Conservation (phyloP, 2,888 invertebrate species). For the Troides oblongomaculatus region DNA sequence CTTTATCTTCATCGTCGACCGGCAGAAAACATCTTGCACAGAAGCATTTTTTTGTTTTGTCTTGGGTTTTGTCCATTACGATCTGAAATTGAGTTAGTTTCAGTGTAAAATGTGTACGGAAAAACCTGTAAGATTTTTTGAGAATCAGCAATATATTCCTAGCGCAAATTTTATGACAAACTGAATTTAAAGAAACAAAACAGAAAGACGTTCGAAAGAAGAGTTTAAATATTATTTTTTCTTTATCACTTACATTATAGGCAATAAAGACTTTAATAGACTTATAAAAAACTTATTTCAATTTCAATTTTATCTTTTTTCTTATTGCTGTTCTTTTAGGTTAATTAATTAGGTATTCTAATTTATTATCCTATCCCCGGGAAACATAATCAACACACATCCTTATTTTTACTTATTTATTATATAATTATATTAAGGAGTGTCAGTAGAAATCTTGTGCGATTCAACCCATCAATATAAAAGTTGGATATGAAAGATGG, state of each 20-base stretch:
- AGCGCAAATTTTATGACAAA: slow-evolving; percentile 50
- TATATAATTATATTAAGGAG: too few relatives aligned
- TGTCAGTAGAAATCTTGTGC: too few relatives aligned
- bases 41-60: slow-evolving; percentile 63
- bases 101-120: slow-evolving; percentile 32
- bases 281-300: background rate
- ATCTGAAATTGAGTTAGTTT: slow-evolving; percentile 9
- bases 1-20: slow-evolving; percentile 57
- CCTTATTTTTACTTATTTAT: too few relatives aligned
- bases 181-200: slow-evolving; percentile 45
- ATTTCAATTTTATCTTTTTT: background rate
- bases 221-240: slow-evolving; percentile 11
- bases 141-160: slow-evolving; percentile 53
- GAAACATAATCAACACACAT: too few relatives aligned
- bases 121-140: slow-evolving; percentile 23
- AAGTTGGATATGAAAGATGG: background rate
- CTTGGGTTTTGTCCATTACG: slow-evolving; percentile 56
- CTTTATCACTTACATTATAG: background rate
- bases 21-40: slow-evolving; percentile 70
- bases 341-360: background rate
- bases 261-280: background rate
- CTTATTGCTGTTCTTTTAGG: background rate
- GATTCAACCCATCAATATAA: background rate
- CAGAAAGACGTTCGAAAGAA: slow-evolving; percentile 32
- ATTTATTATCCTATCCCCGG: background rate